Evolutionary conservation across 2,113 vertebrate species (phyloP), one percentile per base, ranked within the genome.

Genomic region (Xiphophorus hellerii): DNA sequence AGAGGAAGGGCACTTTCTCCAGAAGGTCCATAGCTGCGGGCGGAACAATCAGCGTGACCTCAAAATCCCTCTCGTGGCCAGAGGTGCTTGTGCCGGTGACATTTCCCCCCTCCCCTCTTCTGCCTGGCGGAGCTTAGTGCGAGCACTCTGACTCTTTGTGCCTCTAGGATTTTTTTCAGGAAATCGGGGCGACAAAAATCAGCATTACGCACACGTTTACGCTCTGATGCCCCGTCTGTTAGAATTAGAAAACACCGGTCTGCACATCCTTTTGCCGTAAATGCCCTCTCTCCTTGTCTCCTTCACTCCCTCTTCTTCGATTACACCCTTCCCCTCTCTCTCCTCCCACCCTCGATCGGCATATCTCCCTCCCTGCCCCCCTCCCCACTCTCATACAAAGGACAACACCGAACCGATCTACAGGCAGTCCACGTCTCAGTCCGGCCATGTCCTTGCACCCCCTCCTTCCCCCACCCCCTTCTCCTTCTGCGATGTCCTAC

Each of bases 381-480:
- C 69, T 67, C 71, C 71, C 72, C 80, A 2, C 77, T 86, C 69
- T 51, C 79, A 83, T 81, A 83, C 87, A 87, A 75, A 92, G 90
- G 90, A 93, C 88, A 92, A 81, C 81, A 75, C 71, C 11, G 79
- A 77, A 69, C 69, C 85, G 80, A 94, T 94, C 94, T 94, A 94
- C 92, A 95, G 85, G 93, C 93, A 80, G 84, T 65, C 92, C 93
- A 94, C 93, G 93, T 93, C 84, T 90, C 78, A 76, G 74, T 81
- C 89, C 87, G 85, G 80, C 75, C 89, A 62, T 89, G 91, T 91
- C 90, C 90, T 92, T 91, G 87, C 76, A 76, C 71, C 69, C 79
- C 71, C 67, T 37, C 71, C 48, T 33, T 71, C 58, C 78, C 37
- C 27, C 28, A 7, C 66, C 63, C 35, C 71, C 76, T 78, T 81